Base-by-base conservation (phyloP, 2,888 invertebrate species). In the Antheraea assamensis region DNA sequence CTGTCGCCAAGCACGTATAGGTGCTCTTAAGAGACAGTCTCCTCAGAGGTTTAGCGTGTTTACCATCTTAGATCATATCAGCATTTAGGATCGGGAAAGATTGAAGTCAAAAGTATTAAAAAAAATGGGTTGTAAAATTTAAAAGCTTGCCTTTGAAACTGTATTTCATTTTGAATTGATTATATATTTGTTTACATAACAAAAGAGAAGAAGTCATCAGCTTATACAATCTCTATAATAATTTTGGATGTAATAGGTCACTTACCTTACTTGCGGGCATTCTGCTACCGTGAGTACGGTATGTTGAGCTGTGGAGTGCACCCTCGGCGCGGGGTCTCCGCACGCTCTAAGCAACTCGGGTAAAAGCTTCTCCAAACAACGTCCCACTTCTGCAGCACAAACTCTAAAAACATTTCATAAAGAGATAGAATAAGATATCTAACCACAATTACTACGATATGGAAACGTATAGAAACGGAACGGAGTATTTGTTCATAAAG, bases 231-330 rank as follows among this genome's bases (percentile, higher is more conserved):
- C 27, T 49, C 24, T 27, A 52, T 27, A 13, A 7, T 35, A 42
- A 42, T 4, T n/a, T 55, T 24, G 3, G 47, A 74, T 58, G 71
- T 55, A 21, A 17, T 31, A 66, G 71, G 3, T 27, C 21, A 21
- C 82, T 79, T 80, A 96, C 96, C 96, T 96, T 74, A 98, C 97
- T 85, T 96, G 97, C 42, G 97, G 96, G 82, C 97, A 97, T 80
- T 97, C 97, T 0, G 98, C 98, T 86, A 98, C 97, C 75, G 97
- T 97, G 42, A 98, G 95, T 76, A 98, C 97, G 1, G 98, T 98
- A 85, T 98, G 98, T 76, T 97, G 97, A 0, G 98, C 98, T 83
- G 98, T 96, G 77, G 98, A 98, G 86, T 98, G 98, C 73, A 98
- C 97, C 42, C 98, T 95, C 0, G 98, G 97, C 0, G 98, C 98